Evolutionary conservation across 2,797 vertebrate species (phyloP).

Genomic region (Cossypha dichroa): DNA sequence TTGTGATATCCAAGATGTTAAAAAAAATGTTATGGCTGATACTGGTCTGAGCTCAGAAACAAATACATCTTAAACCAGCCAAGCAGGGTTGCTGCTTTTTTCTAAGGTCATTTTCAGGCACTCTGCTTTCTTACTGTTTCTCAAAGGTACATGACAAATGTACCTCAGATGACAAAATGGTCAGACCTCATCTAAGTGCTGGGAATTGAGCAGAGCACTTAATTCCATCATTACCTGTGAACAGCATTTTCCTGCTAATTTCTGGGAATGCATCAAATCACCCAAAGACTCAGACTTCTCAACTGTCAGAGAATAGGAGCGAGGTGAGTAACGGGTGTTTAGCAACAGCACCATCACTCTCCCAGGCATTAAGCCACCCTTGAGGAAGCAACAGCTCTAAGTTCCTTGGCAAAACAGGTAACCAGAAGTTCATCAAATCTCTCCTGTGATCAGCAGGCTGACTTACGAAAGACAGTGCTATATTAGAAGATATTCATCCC

Average conservation of each 20-base stretch:
- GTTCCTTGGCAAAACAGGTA: background rate
- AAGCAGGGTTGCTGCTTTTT: background rate
- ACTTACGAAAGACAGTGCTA: background rate
- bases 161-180: background rate
- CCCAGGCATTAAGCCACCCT: background rate
- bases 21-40: background rate
- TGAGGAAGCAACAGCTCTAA: background rate
- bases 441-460: background rate
- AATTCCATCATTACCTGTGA: background rate
- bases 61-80: background rate
- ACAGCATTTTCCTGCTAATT: background rate
- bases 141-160: background rate
- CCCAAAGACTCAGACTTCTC: background rate
- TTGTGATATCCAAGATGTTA: background rate
- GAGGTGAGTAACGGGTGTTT: background rate
- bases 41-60: background rate
- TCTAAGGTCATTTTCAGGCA: background rate
- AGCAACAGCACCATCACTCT: background rate
- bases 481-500: background rate
- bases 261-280: background rate
- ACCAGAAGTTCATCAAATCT: background rate
- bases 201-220: background rate
- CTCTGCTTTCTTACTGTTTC: background rate
- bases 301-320: background rate
- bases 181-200: background rate